Evolutionary conservation across 1,140 invertebrate genomes (phyloP), one percentile per base, ranked within the genome.

Genomic region (Neotoxoptera formosana): DNA sequence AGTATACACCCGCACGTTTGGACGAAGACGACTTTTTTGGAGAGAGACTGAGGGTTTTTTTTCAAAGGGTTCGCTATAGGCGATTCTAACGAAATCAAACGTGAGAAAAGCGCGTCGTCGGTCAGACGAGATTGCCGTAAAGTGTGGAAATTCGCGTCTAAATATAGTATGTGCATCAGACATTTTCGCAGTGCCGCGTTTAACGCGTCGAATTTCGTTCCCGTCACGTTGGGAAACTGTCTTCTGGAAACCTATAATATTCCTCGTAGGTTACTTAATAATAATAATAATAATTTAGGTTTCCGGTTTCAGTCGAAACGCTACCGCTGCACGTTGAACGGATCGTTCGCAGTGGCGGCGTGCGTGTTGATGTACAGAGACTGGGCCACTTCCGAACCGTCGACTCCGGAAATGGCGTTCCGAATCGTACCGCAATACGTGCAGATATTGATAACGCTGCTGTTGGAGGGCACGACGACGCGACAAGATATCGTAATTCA

Each of bases 101-200:
- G 60, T 4, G 1, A 7, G n/a, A 76, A n/a, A 1, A n/a, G 11
- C 4, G 11, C 48, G 1, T 0, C 2, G 21, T 51, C 14, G 7
- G 17, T 17, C 17, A n/a, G 41, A n/a, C 60, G 17, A 67, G n/a
- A 67, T 20, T 21, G 20, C 21, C 4, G 51, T 56, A 56, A 56
- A 11, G 4, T 3, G 60, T 4, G 14, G 30, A 14, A 17, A 67
- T 67, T n/a, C 11, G n/a, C n/a, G 4, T 14, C 0, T 14, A 3
- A n/a, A n/a, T n/a, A n/a, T n/a, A 76, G 4, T n/a, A 76, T 67
- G 11, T 67, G 11, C 60, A n/a, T n/a, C n/a, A 0, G 4, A 6
- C 14, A n/a, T n/a, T n/a, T 76, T 17, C 17, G 14, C 30, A 7
- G n/a, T 76, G 60, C 3, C 21, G 30, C 25, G n/a, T n/a, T 60